Base-by-base conservation (phyloP, 2,113 vertebrate species). In the Desmodus rotundus region DNA sequence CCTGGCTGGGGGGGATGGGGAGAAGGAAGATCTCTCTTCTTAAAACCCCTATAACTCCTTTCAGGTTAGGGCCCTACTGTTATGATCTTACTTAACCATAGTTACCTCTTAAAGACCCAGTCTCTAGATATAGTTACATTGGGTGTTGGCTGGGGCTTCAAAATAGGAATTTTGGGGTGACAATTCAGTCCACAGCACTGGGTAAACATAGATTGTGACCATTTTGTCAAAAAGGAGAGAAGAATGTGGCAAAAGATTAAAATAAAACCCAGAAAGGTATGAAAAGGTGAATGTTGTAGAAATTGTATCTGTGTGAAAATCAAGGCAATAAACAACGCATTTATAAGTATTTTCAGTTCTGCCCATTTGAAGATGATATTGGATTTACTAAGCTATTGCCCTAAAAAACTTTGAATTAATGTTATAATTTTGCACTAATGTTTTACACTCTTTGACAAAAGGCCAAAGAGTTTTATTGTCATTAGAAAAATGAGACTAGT, bases 321-420 rank as follows among this genome's bases (percentile, higher is more conserved):
- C 2, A 47, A 81, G 52, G 10, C 24, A 94, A 73, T 63, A 17
- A 76, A 38, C 43, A 72, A 38, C 7, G 41, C 13, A 28, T 93
- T 94, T 93, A 82, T 78, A 80, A 87, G 4, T 61, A 68, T 58
- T 84, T 82, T 85, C 22, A 65, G 2, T 74, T 89, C 8, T 45
- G 1, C 82, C 9, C 28, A 3, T 76, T 96, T 95, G 70, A 86
- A 45, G 63, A 9, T 88, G 50, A 31, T 36, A 31, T 22, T 47
- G 8, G 43, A 41, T 78, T 95, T 10, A 10, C 54, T 43, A 65
- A 56, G 36, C 72, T 74, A 11, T 81, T 90, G 6, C 81, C 28
- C 38, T 80, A 7, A 88, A 97, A 87, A 87, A 1, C 63, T 92
- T 89, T 90, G 63, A 93, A 61, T 94, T 87, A 91, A 47, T 94